phyloP scores from a whole-genome alignment of 92 coral and sea anemone genomes.

The Parazoanthus swiftii region DNA sequence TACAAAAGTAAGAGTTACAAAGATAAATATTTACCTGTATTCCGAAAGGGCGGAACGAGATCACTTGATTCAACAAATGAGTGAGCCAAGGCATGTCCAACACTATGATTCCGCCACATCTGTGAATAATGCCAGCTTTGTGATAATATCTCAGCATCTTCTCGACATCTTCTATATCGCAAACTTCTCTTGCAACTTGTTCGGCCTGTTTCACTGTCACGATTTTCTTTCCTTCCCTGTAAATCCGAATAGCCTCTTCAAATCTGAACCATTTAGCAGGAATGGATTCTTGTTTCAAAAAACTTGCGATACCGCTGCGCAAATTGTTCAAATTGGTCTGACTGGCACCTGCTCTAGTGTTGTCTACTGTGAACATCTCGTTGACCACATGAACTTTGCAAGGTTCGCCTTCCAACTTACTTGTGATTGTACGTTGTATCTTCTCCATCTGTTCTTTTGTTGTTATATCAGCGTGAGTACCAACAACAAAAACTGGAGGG shows the following conservation, averaged over 20 bases:
- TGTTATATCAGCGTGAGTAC: not conserved
- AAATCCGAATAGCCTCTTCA: not conserved
- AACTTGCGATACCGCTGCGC: not conserved
- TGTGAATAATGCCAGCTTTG: not conserved
- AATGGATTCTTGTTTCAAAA: not conserved
- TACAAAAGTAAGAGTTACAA: too few relatives aligned
- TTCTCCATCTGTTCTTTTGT: not conserved
- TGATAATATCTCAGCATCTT: not conserved
- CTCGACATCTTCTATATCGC: not conserved
- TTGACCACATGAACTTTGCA: not conserved
- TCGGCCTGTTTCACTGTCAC: not conserved
- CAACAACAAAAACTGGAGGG: not conserved
- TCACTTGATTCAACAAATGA: too few relatives aligned
- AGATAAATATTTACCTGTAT: too few relatives aligned
- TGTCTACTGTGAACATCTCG: slow-evolving; percentile 5
- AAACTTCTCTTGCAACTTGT: not conserved
- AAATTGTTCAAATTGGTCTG: not conserved
- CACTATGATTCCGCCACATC: not conserved
- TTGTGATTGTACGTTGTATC: not conserved
- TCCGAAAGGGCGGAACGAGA: too few relatives aligned
- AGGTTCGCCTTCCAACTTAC: not conserved
- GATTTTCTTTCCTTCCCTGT: not conserved
- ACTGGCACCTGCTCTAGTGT: not conserved
- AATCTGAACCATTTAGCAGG: not conserved
- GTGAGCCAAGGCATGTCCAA: not conserved